phyloP scores from a whole-genome alignment of 2,113 vertebrate genomes.

The Gnathonemus longibarbis region DNA sequence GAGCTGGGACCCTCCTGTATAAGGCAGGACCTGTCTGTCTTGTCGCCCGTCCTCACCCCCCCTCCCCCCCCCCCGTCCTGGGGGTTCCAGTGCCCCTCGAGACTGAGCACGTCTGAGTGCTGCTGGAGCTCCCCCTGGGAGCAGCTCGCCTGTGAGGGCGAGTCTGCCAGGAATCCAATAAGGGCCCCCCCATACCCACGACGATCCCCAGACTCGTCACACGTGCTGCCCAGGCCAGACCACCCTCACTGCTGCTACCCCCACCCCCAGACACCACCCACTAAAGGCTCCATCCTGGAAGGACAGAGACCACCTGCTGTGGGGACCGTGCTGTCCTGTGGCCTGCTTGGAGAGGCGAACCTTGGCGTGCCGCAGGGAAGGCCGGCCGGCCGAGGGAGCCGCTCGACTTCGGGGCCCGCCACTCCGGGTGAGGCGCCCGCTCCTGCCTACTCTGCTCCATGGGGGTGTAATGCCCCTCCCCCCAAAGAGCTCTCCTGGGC shows the following conservation, averaged over 20 bases:
- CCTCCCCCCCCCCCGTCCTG: background rate
- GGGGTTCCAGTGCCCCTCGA: background rate
- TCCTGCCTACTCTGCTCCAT: background rate
- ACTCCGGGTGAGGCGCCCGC: conserved; percentile 71
- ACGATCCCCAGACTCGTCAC: background rate
- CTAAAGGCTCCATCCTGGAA: conserved; percentile 10
- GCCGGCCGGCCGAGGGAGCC: conserved; percentile 42
- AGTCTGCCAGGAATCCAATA: too few species aligned
- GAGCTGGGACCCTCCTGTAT: conserved; percentile 32
- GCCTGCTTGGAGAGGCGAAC: background rate
- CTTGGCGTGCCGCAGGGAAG: background rate
- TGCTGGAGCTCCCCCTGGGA: background rate
- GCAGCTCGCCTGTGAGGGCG: background rate
- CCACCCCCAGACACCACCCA: background rate
- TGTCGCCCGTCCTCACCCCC: background rate
- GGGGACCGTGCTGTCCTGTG: background rate
- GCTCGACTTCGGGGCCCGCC: conserved; percentile 79
- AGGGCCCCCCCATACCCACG: background rate
- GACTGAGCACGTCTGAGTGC: background rate
- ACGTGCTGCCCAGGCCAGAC: background rate
- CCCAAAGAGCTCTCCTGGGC: background rate
- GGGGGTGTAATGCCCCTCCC: background rate
- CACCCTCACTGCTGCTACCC: background rate
- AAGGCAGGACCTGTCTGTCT: background rate
- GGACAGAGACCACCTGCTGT: background rate